A percentile compares a stretch with the other conserved stretches of the same genome.
These are phyloP conservation scores for Hemitrygon akajei DNA, from an alignment of 2,797 vertebrate species.

Conservation along the genomic window DNA sequence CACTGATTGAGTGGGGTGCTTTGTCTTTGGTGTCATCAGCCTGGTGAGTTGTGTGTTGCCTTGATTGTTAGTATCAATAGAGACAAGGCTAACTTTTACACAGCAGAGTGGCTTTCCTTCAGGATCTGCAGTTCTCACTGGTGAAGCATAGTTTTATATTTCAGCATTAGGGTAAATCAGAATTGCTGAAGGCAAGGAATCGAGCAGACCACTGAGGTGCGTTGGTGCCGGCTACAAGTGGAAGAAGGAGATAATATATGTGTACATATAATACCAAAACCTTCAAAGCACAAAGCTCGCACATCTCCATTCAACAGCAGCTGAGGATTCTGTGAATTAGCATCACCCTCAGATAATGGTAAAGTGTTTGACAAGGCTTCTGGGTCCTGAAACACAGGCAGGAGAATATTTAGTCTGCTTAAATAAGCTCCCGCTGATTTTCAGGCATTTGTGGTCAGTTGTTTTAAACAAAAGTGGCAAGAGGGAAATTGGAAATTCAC, in stretches of 20 bases:
- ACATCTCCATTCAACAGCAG: background rate
- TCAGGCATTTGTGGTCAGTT: background rate
- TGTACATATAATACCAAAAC: background rate
- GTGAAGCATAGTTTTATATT: background rate
- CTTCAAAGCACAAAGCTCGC: background rate
- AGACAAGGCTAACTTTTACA: background rate
- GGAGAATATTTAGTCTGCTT: background rate
- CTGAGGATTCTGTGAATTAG: background rate
- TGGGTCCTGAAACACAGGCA: background rate
- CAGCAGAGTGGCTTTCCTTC: background rate
- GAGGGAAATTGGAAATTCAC: background rate
- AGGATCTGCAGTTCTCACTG: background rate
- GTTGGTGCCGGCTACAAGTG: background rate
- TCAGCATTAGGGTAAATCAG: background rate
- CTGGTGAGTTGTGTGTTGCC: too few relatives aligned
- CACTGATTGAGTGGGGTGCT: too few relatives aligned
- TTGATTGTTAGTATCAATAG: background rate
- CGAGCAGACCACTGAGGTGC: background rate
- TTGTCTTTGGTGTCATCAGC: too few relatives aligned
- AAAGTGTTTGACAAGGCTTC: background rate
- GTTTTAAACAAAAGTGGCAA: background rate
- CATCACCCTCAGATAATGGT: background rate
- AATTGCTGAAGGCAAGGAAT: background rate
- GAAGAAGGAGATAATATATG: background rate
- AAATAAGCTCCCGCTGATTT: background rate